Percentiles rank a stretch among this genome's conserved stretches.
Conservation (phyloP, 2,113 vertebrate genomes). For the Falco punctatus region DNA sequence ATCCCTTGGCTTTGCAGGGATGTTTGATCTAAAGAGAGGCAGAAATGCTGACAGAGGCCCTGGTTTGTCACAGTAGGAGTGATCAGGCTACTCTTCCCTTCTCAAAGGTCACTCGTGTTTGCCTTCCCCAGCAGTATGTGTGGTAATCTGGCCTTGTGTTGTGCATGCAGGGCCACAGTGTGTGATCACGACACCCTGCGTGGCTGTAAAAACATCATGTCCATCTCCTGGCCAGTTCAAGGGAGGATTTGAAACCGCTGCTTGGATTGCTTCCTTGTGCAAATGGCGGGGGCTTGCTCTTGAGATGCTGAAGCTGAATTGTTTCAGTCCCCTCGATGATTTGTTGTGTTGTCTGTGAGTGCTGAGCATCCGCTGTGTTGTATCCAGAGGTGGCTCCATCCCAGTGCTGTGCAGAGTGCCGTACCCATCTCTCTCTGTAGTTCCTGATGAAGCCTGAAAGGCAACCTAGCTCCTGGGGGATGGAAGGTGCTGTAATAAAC, state of each 20-base stretch:
- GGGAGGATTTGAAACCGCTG: not conserved
- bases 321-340: not conserved
- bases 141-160: not conserved
- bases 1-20: not conserved
- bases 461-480: not conserved
- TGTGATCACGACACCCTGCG: not conserved
- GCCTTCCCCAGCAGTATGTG: not conserved
- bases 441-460: not conserved
- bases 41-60: not conserved
- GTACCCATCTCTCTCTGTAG: not conserved
- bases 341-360: not conserved
- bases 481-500: constrained; percentile 21
- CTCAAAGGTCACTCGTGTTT: not conserved
- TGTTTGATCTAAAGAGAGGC: not conserved
- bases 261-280: not conserved
- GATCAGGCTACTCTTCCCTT: not conserved
- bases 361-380: not conserved
- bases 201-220: not conserved
- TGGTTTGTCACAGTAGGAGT: not conserved
- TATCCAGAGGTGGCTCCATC: not conserved
- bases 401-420: not conserved
- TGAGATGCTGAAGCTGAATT: not conserved
- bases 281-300: not conserved
- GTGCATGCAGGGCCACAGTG: not conserved
- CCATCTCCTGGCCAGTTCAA: not conserved